Evolutionary conservation across 1,140 invertebrate genomes (phyloP).

Genomic region (Melitaea cinxia): DNA sequence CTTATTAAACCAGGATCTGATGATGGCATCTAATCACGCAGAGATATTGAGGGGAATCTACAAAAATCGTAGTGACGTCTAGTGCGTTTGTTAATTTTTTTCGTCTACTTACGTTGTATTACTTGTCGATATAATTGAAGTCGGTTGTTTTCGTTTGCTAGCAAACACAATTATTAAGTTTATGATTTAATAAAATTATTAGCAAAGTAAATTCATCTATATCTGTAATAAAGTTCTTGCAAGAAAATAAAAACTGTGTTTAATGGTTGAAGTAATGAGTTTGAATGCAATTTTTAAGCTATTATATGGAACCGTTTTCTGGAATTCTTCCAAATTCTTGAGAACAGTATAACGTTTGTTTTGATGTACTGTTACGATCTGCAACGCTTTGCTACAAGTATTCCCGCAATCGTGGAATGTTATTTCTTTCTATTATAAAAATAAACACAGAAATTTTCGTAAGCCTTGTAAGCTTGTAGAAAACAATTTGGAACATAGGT

Average conservation of each 20-base stretch:
- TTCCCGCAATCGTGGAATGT: slow-evolving; percentile 29
- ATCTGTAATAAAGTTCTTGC: neutral
- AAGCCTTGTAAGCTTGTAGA: neutral
- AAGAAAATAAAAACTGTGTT: neutral
- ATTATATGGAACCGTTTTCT: slow-evolving; percentile 29
- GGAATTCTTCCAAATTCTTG: slow-evolving; percentile 43
- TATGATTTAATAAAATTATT: neutral
- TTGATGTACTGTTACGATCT: slow-evolving; percentile 43
- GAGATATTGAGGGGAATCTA: too few relatives aligned
- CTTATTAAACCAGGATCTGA: too few relatives aligned
- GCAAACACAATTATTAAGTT: too few relatives aligned
- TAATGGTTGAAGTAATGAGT: slow-evolving; percentile 35
- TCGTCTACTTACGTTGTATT: too few relatives aligned
- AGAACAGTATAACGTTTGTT: slow-evolving; percentile 39
- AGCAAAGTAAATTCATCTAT: neutral
- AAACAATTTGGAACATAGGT: neutral
- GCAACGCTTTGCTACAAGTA: slow-evolving; percentile 28
- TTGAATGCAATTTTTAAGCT: slow-evolving; percentile 36
- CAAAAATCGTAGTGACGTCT: too few relatives aligned
- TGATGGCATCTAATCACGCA: too few relatives aligned
- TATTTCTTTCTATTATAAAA: slow-evolving; percentile 33
- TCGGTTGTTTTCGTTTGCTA: too few relatives aligned
- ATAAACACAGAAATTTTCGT: slow-evolving; percentile 15
- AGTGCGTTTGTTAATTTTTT: too few relatives aligned
- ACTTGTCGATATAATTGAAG: too few relatives aligned